These are phyloP conservation scores for Rhamphomyia laevipes DNA, from an alignment of 2,888 invertebrate genomes.

Conservation along the genomic window DNA sequence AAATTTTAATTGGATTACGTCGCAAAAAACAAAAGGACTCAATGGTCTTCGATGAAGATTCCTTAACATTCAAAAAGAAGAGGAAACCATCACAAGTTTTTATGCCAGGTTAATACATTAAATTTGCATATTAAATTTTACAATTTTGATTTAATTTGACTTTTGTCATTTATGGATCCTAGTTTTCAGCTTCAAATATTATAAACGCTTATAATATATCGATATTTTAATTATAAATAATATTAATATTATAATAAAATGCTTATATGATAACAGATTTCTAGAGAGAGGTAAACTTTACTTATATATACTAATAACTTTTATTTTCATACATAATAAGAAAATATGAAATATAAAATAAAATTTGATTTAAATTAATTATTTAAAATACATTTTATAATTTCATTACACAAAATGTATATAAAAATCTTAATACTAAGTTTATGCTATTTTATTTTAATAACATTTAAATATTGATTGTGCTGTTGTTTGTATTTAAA, in stretches of 20 bases:
- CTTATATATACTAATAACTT: background rate
- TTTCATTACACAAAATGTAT: background rate
- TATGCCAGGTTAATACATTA: conserved; percentile 30
- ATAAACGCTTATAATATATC: background rate
- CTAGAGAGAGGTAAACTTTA: conserved; percentile 30
- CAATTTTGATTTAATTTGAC: background rate
- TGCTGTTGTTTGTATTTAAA: too few relatives aligned
- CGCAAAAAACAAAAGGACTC: conserved; percentile 43
- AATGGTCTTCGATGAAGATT: conserved; percentile 48
- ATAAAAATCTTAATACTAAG: background rate
- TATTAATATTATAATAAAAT: conserved; percentile 13
- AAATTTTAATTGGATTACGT: conserved; percentile 41
- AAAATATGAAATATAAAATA: background rate
- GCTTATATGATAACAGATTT: conserved; percentile 39
- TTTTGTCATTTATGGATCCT: too few relatives aligned
- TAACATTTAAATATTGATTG: too few relatives aligned
- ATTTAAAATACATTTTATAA: background rate
- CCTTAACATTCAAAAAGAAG: conserved; percentile 57
- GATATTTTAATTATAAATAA: background rate
- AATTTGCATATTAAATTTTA: conserved; percentile 2
- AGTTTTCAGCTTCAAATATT: background rate
- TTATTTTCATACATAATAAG: too few relatives aligned
- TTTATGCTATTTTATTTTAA: too few relatives aligned
- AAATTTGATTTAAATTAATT: background rate
- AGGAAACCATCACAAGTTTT: conserved; percentile 54